Base-by-base conservation (phyloP, 1,140 invertebrate species). In the Cyrtorhinus lividipennis region DNA sequence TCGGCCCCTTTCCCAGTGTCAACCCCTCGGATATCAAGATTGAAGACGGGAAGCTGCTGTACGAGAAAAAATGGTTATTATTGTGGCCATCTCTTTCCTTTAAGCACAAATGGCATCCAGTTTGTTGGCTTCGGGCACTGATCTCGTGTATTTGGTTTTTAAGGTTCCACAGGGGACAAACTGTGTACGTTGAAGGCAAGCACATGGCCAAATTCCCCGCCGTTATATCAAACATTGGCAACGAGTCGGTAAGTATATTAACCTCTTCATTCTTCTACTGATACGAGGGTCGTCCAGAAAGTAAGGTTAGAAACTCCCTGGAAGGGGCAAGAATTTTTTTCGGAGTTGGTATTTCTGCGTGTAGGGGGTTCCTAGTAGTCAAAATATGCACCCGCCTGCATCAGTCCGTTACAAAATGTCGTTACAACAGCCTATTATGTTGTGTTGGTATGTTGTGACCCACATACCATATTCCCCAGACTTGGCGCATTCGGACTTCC, bases 21-120 rank as follows among this genome's bases (percentile, higher is more conserved):
- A 22, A 20, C 61, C 18, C 45, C 24, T 63, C 62, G 10, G 67
- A 68, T 24, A 66, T 63, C 1, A 61, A 63, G 68, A 92, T 96
- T 68, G 92, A 95, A 76, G 92, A 95, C 78, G 92, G 93, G 60
- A 93, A 95, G 78, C 76, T 97, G 53, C 79, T 90, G 68, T 96
- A 92, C 77, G 92, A 97, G 75, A 84, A 90, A 68, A 81, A 90
- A 74, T 97, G 92, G 93, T 62, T 30, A 46, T 24, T 59, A 18
- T 57, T 8, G n/a, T n/a, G n/a, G n/a, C n/a, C n/a, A n/a, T 38
- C 56, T 64, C 30, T 5, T 65, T 48, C 13, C 23, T 48, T 48
- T 48, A 2, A n/a, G n/a, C n/a, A n/a, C n/a, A n/a, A n/a, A n/a
- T n/a, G n/a, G n/a, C n/a, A n/a, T n/a, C n/a, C n/a, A n/a, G n/a